Evolutionary conservation across 2,113 vertebrate genomes (phyloP).

Genomic region (Garra rufa): DNA sequence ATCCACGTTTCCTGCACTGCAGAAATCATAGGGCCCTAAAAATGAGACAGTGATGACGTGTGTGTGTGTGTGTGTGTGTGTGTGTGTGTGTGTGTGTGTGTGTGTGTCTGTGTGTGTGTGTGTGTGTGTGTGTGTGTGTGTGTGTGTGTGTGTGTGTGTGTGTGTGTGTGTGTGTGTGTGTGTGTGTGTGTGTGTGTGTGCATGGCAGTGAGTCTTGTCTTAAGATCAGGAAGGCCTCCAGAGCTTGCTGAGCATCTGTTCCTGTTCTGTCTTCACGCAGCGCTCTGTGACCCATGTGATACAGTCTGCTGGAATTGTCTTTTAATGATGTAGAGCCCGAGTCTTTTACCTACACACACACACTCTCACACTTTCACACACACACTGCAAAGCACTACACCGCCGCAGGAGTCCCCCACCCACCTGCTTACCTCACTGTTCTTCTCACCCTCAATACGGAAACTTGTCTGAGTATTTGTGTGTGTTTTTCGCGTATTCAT

Average conservation of each 20-base stretch:
- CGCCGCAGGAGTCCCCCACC: slow-evolving; percentile 4
- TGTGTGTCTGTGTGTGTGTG: no score
- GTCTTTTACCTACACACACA: slow-evolving; percentile 9
- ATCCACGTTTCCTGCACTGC: no score
- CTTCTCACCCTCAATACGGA: slow-evolving; percentile 12
- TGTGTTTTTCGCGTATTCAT: not conserved
- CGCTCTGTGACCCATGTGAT: slow-evolving; percentile 49
- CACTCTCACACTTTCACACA: slow-evolving; percentile 8
- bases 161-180: no score
- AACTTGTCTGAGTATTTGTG: not conserved
- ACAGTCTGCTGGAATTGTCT: slow-evolving; percentile 49
- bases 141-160: no score
- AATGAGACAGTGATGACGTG: no score
- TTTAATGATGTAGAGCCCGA: slow-evolving; percentile 51
- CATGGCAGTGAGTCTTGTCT: slow-evolving; percentile 14
- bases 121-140: no score
- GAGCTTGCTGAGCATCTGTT: slow-evolving; percentile 51
- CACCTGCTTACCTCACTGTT: slow-evolving; percentile 1
- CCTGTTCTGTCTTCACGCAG: slow-evolving; percentile 31
- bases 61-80: no score
- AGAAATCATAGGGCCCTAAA: no score
- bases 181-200: not conserved
- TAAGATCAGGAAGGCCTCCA: slow-evolving; percentile 6
- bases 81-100: no score
- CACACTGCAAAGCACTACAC: not conserved